Percentiles rank a stretch among this genome's conserved stretches.
phyloP scores from a whole-genome alignment of 1,140 invertebrate species.

The Hylyphantes graminicola region DNA sequence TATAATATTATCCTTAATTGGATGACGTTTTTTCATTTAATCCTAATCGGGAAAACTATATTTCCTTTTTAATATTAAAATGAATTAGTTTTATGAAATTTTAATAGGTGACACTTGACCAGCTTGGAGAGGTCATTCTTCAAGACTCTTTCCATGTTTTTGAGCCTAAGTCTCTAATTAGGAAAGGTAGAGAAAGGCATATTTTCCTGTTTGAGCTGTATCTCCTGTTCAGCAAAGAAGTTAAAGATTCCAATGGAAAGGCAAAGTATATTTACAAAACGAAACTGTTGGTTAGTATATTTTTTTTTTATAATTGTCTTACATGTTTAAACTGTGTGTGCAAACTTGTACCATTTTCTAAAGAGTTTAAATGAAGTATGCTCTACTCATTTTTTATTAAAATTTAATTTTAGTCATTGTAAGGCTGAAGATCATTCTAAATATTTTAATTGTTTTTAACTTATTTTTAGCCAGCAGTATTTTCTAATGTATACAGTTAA shows the following conservation, averaged over 20 bases:
- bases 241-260: conserved; percentile 94
- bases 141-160: conserved; percentile 96
- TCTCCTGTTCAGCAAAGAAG: conserved; percentile 96
- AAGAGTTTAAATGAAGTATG: too few relatives aligned
- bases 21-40: too few relatives aligned
- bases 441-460: too few relatives aligned
- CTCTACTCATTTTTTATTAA: too few relatives aligned
- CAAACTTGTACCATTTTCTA: too few relatives aligned
- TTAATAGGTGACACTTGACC: conserved; percentile 73
- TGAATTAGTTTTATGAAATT: neutral
- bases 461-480: too few relatives aligned
- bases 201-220: conserved; percentile 99
- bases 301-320: neutral
- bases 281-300: conserved; percentile 85
- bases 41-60: too few relatives aligned
- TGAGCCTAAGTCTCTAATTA: conserved; percentile 96
- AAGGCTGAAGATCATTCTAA: too few relatives aligned
- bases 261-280: conserved; percentile 96
- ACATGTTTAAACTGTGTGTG: neutral
- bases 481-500: too few relatives aligned
- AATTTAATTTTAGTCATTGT: too few relatives aligned
- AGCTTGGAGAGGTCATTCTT: conserved; percentile 89
- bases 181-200: conserved; percentile 93
- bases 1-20: too few relatives aligned
- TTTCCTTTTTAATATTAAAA: neutral